Evolutionary conservation across 2,888 invertebrate species (phyloP).

Genomic region (Rhorus exstirpatorius): DNA sequence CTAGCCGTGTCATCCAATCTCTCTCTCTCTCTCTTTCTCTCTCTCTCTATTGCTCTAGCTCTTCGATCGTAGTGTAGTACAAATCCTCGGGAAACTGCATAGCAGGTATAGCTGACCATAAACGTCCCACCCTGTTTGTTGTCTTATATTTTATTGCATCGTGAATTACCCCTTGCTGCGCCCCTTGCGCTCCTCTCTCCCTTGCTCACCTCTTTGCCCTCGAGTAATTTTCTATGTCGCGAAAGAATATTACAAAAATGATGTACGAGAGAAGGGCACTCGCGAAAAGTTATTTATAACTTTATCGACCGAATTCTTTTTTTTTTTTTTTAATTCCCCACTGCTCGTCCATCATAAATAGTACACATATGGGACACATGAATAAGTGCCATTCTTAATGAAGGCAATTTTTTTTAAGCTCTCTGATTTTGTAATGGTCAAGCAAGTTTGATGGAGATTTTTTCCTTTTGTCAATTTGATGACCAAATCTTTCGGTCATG

Average conservation of each 20-base stretch:
- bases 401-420: too few relatives aligned
- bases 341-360: not conserved
- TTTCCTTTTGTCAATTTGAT: too few relatives aligned
- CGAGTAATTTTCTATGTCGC: conserved; percentile 6
- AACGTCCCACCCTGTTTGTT: conserved; percentile 78
- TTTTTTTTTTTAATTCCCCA: conserved; percentile 1
- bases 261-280: conserved; percentile 12
- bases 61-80: conserved; percentile 26
- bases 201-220: not conserved
- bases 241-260: conserved; percentile 37
- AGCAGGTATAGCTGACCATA: conserved; percentile 68
- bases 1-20: conserved; percentile 36
- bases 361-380: not conserved
- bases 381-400: too few relatives aligned
- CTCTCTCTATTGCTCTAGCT: conserved; percentile 20
- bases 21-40: conserved; percentile 16
- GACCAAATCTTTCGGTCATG: not conserved
- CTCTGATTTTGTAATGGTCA: too few relatives aligned
- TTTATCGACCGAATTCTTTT: not conserved
- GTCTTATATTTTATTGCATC: conserved; percentile 80
- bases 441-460: too few relatives aligned
- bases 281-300: not conserved
- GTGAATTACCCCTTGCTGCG: conserved; percentile 53
- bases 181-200: not conserved
- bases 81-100: conserved; percentile 35